Evolutionary conservation across 1,140 invertebrate genomes (phyloP).

Genomic region (Babylonia areolata): DNA sequence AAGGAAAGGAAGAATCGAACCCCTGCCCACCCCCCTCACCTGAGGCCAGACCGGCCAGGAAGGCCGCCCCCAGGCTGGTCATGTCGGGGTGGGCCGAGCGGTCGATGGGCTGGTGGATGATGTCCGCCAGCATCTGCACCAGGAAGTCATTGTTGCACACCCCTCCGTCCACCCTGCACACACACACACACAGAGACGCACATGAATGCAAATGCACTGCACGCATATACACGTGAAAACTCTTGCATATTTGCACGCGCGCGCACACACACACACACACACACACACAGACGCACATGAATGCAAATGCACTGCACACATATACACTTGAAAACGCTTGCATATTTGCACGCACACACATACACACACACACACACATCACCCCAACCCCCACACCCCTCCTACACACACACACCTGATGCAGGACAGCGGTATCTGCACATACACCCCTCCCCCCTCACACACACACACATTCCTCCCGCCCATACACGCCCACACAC

Average conservation of each 20-base stretch:
- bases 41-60: slow-evolving; percentile 86
- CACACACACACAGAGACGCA: slow-evolving; percentile 15
- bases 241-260: too few relatives aligned
- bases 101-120: slow-evolving; percentile 85
- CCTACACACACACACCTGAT: too few relatives aligned
- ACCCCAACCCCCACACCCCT: too few relatives aligned
- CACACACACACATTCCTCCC: too few relatives aligned
- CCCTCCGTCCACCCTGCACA: slow-evolving; percentile 90
- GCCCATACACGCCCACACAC: too few relatives aligned
- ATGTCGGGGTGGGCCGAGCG: slow-evolving; percentile 75
- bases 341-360: background rate
- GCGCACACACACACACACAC: background rate
- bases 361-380: background rate
- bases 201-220: too few relatives aligned
- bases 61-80: slow-evolving; percentile 84
- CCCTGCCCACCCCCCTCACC: slow-evolving; percentile 76
- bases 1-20: too few relatives aligned
- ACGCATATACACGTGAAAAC: background rate
- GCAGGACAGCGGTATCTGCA: too few relatives aligned
- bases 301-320: too few relatives aligned
- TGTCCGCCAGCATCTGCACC: slow-evolving; percentile 89
- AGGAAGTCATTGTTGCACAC: slow-evolving; percentile 94
- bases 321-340: background rate
- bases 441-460: too few relatives aligned
- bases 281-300: too few relatives aligned